Evolutionary conservation across 2,113 vertebrate genomes (phyloP), one percentile per base, ranked within the genome.

Genomic region (Sinocyclocheilus grahami): DNA sequence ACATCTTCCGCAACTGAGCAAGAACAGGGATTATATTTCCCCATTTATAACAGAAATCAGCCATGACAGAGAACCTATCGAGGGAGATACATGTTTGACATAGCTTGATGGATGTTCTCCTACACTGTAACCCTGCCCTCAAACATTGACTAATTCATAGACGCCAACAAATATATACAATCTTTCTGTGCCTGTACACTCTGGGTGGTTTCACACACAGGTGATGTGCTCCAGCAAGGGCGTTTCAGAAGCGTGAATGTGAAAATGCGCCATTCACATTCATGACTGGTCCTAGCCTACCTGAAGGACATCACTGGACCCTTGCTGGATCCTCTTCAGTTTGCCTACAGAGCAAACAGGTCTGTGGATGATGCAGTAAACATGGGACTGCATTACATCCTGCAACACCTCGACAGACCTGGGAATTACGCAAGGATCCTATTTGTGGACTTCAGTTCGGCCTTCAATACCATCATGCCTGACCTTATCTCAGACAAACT

Each of bases 21-120:
- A 65, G 60, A 82, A 62, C 58, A 18, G 37, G 37, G 65, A 83
- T 46, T 76, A 60, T 67, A 42, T 71, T 39, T 81, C 22, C 84
- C 90, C 89, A 90, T 92, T 92, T 90, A 86, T 86, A 89, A 90
- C 89, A 46, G 39, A 91, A 88, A 91, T 90, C 89, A 88, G 85
- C 86, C 88, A 75, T 81, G 78, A 27, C 82, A 86, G 85, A 77
- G 86, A 90, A 92, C 90, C 86, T 86, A 89, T 76, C 22, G 5
- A 83, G 75, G 85, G 85, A 78, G 82, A 82, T 81, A 72, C 85
- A 86, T 86, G 67, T 78, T 88, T 90, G 90, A 89, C 86, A 77
- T 16, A 11, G n/a, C 58, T 80, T 93, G 93, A 93, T 93, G 92
- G 92, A 93, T 92, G 93, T 88, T 90, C 67, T 91, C 74, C 71